These are phyloP conservation scores for Microplitis mediator DNA, from an alignment of 1,140 invertebrate species.

Conservation along the genomic window DNA sequence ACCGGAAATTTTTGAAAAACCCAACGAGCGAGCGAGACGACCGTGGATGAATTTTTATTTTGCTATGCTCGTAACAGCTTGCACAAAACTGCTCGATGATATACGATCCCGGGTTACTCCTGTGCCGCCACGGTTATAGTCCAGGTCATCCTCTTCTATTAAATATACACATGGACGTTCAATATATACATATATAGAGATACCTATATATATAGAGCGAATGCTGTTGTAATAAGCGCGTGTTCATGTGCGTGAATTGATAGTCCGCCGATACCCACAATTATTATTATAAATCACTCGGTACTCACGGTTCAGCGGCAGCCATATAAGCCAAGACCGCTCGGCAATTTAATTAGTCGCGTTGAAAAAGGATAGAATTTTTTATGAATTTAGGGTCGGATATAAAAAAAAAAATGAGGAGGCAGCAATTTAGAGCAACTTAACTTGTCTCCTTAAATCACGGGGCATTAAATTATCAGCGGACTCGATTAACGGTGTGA, in stretches of 20 bases:
- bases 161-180: constrained; percentile 43
- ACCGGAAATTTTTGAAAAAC: constrained; percentile 12
- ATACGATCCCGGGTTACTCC: constrained; percentile 48
- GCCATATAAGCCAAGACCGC: neutral
- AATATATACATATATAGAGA: too few species aligned
- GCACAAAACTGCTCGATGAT: constrained; percentile 52
- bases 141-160: constrained; percentile 46
- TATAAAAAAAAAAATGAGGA: too few species aligned
- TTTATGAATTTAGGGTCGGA: too few species aligned
- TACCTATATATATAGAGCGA: constrained; percentile 16
- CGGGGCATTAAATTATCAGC: too few species aligned
- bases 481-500: too few species aligned
- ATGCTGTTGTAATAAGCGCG: neutral
- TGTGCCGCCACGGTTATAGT: constrained; percentile 29
- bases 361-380: too few species aligned
- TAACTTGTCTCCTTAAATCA: too few species aligned
- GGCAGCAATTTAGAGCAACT: too few species aligned
- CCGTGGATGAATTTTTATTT: constrained; percentile 45
- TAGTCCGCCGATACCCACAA: constrained; percentile 46
- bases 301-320: neutral
- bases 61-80: constrained; percentile 49
- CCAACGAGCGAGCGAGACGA: neutral
- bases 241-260: constrained; percentile 41
- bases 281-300: constrained; percentile 55
- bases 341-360: neutral